Conservation (phyloP, 2,113 vertebrate genomes). For the Saimiri boliviensis region DNA sequence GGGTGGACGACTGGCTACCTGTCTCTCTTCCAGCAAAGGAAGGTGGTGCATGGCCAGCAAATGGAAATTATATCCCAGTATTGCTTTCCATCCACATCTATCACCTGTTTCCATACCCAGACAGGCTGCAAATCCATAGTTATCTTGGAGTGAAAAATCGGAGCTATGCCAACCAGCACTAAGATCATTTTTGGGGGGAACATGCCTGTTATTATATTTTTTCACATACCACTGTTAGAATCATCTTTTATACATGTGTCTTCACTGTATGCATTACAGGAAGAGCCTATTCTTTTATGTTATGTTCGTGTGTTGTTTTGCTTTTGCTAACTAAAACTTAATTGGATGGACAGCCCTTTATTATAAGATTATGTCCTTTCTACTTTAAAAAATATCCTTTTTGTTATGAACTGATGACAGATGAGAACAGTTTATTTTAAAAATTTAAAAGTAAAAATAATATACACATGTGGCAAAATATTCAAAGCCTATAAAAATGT, state of each 20-base stretch:
- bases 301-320: background rate
- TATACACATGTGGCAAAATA: background rate
- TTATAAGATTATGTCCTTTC: background rate
- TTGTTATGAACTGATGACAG: background rate
- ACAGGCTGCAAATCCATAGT: background rate
- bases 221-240: background rate
- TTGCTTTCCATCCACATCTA: background rate
- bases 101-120: background rate
- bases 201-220: background rate
- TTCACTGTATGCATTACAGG: background rate
- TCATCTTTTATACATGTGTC: background rate
- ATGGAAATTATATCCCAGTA: background rate
- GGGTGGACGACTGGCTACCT: background rate
- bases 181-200: background rate
- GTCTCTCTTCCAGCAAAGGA: background rate
- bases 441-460: constrained; percentile 8
- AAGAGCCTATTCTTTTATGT: background rate
- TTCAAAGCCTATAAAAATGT: background rate
- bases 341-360: background rate
- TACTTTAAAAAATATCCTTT: background rate
- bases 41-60: background rate
- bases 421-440: background rate
- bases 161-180: background rate
- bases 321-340: constrained; percentile 4
- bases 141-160: background rate